Conservation (phyloP, 2,113 vertebrate genomes). For the Chaetura pelagica region DNA sequence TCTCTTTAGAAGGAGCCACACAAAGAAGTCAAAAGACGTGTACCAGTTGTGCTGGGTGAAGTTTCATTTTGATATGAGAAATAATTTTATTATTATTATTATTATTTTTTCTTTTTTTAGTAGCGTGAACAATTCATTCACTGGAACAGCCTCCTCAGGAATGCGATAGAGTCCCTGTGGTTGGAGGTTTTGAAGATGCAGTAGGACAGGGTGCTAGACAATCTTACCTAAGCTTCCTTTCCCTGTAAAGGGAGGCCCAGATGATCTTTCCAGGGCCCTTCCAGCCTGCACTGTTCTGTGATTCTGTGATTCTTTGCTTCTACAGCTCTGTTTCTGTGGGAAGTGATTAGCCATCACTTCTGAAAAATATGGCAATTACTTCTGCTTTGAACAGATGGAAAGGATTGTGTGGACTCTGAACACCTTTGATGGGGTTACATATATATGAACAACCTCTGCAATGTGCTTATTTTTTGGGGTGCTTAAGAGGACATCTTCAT, state of each 20-base stretch:
- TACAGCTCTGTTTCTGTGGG: not conserved
- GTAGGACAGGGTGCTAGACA: not conserved
- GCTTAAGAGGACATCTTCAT: not conserved
- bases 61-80: not conserved
- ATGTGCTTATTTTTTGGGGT: not conserved
- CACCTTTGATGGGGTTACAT: not conserved
- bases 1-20: not conserved
- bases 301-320: not conserved
- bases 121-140: not conserved
- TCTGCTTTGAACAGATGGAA: not conserved
- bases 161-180: not conserved
- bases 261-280: not conserved
- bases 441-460: not conserved
- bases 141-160: not conserved
- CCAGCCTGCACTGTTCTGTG: not conserved
- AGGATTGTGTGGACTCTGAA: not conserved
- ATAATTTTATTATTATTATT: not conserved
- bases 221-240: not conserved
- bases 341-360: not conserved
- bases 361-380: not conserved
- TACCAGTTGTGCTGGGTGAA: not conserved
- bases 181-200: not conserved
- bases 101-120: too few species aligned
- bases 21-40: not conserved
- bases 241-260: not conserved